Conservation (phyloP, 2,797 vertebrate species). For the Chanos chanos region DNA sequence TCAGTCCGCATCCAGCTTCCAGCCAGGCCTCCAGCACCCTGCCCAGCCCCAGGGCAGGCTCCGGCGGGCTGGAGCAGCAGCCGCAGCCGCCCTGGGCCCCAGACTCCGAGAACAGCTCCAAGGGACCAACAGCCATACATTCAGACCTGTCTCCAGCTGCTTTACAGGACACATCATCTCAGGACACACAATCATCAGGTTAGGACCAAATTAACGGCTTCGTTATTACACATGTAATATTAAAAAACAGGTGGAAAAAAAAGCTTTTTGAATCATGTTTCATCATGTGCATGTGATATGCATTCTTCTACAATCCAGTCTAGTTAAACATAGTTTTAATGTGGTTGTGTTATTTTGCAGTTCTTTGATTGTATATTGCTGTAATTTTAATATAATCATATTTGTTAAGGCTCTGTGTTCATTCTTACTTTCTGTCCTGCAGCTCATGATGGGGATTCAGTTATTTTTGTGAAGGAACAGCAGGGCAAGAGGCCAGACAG, state of each 20-base stretch:
- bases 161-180: slow-evolving; percentile 70
- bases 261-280: no score
- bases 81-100: slow-evolving; percentile 56
- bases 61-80: slow-evolving; percentile 51
- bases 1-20: slow-evolving; percentile 59
- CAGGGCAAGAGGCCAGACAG: slow-evolving; percentile 72
- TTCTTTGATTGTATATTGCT: background rate
- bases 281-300: no score
- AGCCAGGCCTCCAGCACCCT: slow-evolving; percentile 69
- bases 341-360: background rate
- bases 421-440: slow-evolving; percentile 37
- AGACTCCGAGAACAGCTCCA: slow-evolving; percentile 51
- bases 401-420: no score
- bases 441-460: slow-evolving; percentile 81
- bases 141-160: slow-evolving; percentile 61
- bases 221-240: background rate
- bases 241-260: no score
- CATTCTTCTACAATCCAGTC: no score
- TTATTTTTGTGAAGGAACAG: slow-evolving; percentile 89
- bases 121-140: slow-evolving; percentile 38
- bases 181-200: slow-evolving; percentile 78
- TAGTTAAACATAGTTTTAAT: no score
- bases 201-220: background rate
- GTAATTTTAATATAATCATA: no score
- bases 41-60: slow-evolving; percentile 61